Evolutionary conservation across 2,888 invertebrate species (phyloP).

Genomic region (Mongoloraphidia duomilia): DNA sequence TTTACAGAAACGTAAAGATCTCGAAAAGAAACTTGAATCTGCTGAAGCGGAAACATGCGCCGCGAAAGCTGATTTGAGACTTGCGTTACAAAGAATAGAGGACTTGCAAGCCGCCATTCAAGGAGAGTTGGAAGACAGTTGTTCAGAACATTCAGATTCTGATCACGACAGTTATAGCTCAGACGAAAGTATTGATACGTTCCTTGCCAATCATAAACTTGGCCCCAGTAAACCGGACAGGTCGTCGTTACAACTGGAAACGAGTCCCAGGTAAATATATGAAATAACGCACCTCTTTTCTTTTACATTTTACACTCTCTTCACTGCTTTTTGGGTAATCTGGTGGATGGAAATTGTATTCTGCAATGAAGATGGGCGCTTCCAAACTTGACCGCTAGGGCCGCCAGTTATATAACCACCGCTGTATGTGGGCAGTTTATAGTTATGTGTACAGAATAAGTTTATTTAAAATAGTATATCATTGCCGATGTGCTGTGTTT

Average conservation of each 20-base stretch:
- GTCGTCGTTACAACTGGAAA: slow-evolving; percentile 27
- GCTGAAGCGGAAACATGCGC: slow-evolving; percentile 56
- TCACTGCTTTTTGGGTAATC: no score
- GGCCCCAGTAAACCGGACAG: slow-evolving; percentile 25
- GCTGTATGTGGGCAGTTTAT: no score
- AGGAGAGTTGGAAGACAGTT: slow-evolving; percentile 58
- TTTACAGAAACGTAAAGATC: slow-evolving; percentile 53
- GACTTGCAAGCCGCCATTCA: slow-evolving; percentile 88
- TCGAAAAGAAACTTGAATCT: slow-evolving; percentile 58
- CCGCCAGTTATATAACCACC: no score
- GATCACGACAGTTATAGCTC: slow-evolving; percentile 52
- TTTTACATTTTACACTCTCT: no score
- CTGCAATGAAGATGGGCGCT: no score
- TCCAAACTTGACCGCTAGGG: no score
- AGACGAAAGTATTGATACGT: slow-evolving; percentile 49
- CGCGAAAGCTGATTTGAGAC: slow-evolving; percentile 64
- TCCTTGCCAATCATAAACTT: slow-evolving; percentile 44
- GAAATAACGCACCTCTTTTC: no score
- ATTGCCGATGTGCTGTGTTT: no score
- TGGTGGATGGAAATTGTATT: no score
- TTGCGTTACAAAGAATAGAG: slow-evolving; percentile 79
- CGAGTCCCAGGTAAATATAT: slow-evolving; percentile 7
- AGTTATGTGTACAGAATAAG: no score
- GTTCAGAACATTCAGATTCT: slow-evolving; percentile 50
- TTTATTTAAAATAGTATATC: no score